Conservation (phyloP, 1,140 invertebrate species). For the Bursaphelenchus mucronatus region DNA sequence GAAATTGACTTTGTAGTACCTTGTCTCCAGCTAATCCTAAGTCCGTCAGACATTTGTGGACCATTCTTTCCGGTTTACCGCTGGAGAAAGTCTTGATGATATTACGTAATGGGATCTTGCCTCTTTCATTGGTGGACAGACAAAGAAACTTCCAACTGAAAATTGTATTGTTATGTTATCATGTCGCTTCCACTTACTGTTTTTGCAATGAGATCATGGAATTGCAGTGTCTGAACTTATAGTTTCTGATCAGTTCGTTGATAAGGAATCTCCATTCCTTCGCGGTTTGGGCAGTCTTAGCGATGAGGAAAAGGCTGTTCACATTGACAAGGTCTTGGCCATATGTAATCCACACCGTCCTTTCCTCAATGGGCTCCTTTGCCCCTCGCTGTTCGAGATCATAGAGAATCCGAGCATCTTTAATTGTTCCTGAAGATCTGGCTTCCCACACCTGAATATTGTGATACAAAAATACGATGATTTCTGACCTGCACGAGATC, state of each 20-base stretch:
- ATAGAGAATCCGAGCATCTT: slow-evolving; percentile 79
- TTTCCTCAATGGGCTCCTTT: slow-evolving; percentile 79
- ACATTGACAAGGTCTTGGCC: slow-evolving; percentile 99
- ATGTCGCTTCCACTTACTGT: slow-evolving; percentile 76
- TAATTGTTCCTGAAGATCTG: slow-evolving; percentile 37
- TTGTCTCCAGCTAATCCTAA: slow-evolving; percentile 89
- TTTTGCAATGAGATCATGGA: slow-evolving; percentile 90
- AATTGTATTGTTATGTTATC: slow-evolving; percentile 3
- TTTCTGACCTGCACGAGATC: slow-evolving; percentile 45
- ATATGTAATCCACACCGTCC: slow-evolving; percentile 93
- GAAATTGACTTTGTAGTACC: slow-evolving; percentile 63
- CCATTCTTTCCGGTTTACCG: slow-evolving; percentile 88
- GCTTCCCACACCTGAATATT: slow-evolving; percentile 52
- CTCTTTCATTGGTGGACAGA: slow-evolving; percentile 82
- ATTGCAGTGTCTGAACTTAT: slow-evolving; percentile 83
- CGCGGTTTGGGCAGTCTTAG: slow-evolving; percentile 80
- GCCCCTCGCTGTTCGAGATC: slow-evolving; percentile 68
- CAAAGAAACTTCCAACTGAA: slow-evolving; percentile 92
- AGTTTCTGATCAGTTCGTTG: slow-evolving; percentile 86
- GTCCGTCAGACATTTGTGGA: slow-evolving; percentile 91
- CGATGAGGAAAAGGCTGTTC: slow-evolving; percentile 93
- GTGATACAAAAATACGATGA: not conserved
- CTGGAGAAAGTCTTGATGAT: slow-evolving; percentile 95
- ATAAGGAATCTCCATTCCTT: slow-evolving; percentile 87
- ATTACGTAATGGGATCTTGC: slow-evolving; percentile 93